These are phyloP conservation scores for Onthophagus taurus DNA, from an alignment of 1,140 invertebrate genomes.

Conservation along the genomic window DNA sequence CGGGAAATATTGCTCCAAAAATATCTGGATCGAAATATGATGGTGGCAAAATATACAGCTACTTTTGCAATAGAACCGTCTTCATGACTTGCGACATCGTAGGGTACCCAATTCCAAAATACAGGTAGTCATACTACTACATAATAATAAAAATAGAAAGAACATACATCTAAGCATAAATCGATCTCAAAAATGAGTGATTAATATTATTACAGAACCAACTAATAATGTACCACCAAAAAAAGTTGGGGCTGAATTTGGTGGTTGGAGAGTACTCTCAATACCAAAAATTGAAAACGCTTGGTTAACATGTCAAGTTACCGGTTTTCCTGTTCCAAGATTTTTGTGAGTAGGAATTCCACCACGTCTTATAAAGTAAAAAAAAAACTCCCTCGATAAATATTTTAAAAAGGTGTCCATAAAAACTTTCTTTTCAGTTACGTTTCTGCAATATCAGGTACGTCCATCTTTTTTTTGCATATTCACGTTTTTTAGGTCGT, in stretches of 20 bases:
- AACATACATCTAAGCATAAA: too few relatives aligned
- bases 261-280: constrained; percentile 56
- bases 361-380: not conserved
- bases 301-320: constrained; percentile 57
- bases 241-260: constrained; percentile 54
- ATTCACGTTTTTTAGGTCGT: not conserved
- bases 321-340: constrained; percentile 55
- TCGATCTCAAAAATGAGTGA: not conserved
- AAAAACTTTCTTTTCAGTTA: too few relatives aligned
- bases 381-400: not conserved
- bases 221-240: constrained; percentile 41
- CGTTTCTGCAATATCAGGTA: too few relatives aligned
- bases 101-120: constrained; percentile 48
- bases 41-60: constrained; percentile 47
- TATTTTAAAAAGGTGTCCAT: not conserved
- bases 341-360: constrained; percentile 47
- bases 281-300: constrained; percentile 44
- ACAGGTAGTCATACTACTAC: constrained; percentile 47
- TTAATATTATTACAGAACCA: constrained; percentile 33
- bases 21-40: constrained; percentile 49
- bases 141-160: not conserved
- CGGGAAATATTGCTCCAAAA: constrained; percentile 54
- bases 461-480: constrained; percentile 5
- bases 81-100: constrained; percentile 48
- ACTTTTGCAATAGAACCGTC: constrained; percentile 21